Percentiles rank a stretch among this genome's conserved stretches.
Evolutionary conservation across 2,113 vertebrate genomes (phyloP).

Genomic region (Oncorhynchus mykiss): DNA sequence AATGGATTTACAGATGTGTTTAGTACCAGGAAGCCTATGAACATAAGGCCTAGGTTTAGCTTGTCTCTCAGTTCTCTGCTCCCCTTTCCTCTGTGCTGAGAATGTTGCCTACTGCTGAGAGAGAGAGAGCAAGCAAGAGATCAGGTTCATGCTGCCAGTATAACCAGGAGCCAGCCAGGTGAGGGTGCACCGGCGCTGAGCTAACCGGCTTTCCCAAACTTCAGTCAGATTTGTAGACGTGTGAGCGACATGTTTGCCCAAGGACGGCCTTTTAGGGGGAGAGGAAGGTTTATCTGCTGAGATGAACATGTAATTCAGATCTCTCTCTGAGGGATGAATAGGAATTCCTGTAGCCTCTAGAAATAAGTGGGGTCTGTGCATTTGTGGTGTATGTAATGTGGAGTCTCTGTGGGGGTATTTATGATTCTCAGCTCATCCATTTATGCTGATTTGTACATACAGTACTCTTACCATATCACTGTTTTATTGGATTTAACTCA

Average conservation of each 20-base stretch:
- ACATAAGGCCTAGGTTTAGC: not conserved
- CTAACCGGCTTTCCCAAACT: slow-evolving; percentile 57
- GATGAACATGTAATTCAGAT: slow-evolving; percentile 60
- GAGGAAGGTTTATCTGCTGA: slow-evolving; percentile 60
- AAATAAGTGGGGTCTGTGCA: slow-evolving; percentile 36
- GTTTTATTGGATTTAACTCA: slow-evolving; percentile 53
- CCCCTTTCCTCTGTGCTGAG: not conserved
- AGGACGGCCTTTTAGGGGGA: slow-evolving; percentile 43
- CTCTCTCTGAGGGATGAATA: slow-evolving; percentile 37
- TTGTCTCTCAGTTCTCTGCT: not conserved
- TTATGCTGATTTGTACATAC: slow-evolving; percentile 51
- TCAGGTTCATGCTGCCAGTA: slow-evolving; percentile 33
- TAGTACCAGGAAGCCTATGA: not conserved
- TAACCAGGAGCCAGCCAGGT: slow-evolving; percentile 30
- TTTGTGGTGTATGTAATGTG: slow-evolving; percentile 27
- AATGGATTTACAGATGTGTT: not conserved
- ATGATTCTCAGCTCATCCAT: slow-evolving; percentile 51
- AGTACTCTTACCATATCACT: not conserved
- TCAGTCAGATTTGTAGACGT: slow-evolving; percentile 47
- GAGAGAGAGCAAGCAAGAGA: slow-evolving; percentile 3
- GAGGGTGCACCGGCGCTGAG: slow-evolving; percentile 39
- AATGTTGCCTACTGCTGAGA: not conserved
- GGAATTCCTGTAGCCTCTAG: slow-evolving; percentile 50
- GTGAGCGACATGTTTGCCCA: slow-evolving; percentile 41
- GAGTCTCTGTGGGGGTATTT: slow-evolving; percentile 52